These are phyloP conservation scores for Onychorhynchus coronatus DNA, from an alignment of 2,113 vertebrate species.

Conservation along the genomic window DNA sequence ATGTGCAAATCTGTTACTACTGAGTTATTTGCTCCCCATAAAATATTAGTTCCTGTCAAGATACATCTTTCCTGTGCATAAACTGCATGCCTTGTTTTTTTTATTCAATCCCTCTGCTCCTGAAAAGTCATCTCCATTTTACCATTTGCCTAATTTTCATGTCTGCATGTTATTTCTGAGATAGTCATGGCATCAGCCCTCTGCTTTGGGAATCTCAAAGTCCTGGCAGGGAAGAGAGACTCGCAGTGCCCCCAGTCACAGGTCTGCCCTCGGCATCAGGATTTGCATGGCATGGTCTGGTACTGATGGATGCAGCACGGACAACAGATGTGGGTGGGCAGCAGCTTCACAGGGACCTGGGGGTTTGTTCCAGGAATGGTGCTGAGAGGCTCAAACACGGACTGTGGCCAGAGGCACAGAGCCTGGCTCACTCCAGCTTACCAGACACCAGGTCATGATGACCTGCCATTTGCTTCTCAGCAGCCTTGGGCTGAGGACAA, in stretches of 20 bases:
- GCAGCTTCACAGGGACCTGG: neutral
- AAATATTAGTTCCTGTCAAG: constrained; percentile 51
- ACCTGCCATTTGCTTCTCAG: neutral
- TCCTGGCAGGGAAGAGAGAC: neutral
- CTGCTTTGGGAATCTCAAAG: neutral
- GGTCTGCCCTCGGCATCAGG: neutral
- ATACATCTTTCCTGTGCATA: constrained; percentile 17
- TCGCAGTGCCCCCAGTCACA: fast-evolving
- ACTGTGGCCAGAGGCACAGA: neutral
- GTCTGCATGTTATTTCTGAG: neutral
- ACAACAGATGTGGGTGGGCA: neutral
- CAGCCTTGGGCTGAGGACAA: neutral
- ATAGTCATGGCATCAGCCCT: neutral
- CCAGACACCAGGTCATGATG: neutral
- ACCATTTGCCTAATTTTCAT: neutral
- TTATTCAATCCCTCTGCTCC: constrained; percentile 15
- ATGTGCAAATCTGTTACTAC: neutral
- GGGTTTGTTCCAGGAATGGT: neutral
- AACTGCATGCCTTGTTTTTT: constrained; percentile 12
- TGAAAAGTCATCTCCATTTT: constrained; percentile 36
- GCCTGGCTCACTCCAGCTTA: neutral
- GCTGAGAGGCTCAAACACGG: neutral
- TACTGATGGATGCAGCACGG: neutral
- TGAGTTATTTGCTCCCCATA: constrained; percentile 25
- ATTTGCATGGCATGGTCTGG: no score